Base-by-base conservation (phyloP, 1,140 invertebrate genomes). In the Phymastichus coffea region DNA sequence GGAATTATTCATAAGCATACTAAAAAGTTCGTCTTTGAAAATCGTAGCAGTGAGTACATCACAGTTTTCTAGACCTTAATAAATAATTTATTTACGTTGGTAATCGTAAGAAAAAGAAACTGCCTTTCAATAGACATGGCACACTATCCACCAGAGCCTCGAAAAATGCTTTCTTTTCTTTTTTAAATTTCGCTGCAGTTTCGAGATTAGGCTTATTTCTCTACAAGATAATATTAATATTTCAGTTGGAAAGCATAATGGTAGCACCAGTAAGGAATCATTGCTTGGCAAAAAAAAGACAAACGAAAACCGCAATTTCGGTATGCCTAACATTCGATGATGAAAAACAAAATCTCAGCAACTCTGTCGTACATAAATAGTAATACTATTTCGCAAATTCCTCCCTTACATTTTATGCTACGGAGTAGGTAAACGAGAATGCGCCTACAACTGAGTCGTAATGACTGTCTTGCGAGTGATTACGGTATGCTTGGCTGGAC, bases 381-480 rank as follows among this genome's bases (percentile, higher is more conserved):
- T 61, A 61, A 61, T 61, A 61, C 59, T 61, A 61, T 51, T 22
- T 56, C 52, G 46, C 52, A 23, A 14, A 35, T 55, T 48, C 12
- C 37, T 30, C n/a, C n/a, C n/a, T 54, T 44, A 43, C 26, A 19
- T n/a, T n/a, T 55, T 55, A 55, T 20, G 38, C 38, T 61, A n/a
- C n/a, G n/a, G n/a, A 40, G 26, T 46, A 55, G 30, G 46, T 55
- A 51, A 56, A 55, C 25, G 44, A 7, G 33, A 25, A 23, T 49
- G 28, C 28, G 49, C 55, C 81, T 85, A 91, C 65, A 92, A 83
- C 74, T 92, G 90, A 61, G 90, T 92, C 61, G 89, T 92, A 63
- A 92, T 92, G 66, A 92, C 90, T 58, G 89, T 90, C 81, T 92
- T 92, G 63, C 89, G 83, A 53, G 88, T 87, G 57, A 91, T 88